Evolutionary conservation across 2,888 invertebrate genomes (phyloP), one percentile per base, ranked within the genome.

Genomic region (Torymus tubicola): DNA sequence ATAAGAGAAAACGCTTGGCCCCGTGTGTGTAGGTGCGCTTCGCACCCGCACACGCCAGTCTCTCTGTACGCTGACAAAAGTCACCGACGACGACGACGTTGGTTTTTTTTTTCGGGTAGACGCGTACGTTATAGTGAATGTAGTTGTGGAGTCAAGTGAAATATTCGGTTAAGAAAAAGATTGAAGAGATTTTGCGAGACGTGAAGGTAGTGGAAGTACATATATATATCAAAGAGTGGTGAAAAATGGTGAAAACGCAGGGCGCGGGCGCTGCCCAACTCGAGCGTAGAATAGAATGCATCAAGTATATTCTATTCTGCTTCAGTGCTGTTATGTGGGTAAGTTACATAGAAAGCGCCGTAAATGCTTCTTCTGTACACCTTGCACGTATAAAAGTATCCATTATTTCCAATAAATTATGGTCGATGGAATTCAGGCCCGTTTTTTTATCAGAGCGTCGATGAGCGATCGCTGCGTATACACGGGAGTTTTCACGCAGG

Each of bases 241-340:
- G 12, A 16, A 90, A 89, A 89, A 87, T 84, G 69, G 83, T 81
- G 60, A 87, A 87, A 72, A 83, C 80, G 55, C 85, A 92, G 81
- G 93, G 93, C 77, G 91, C 92, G 78, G 92, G 92, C 2, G 92
- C 92, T 50, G 92, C 93, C 69, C 94, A 94, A 87, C 91, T 96
- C 87, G 96, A 96, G 89, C 94, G 94, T 84, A 94, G 95, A 88
- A 96, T 96, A 86, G 94, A 94, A 83, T 94, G 95, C 88, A 93
- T 96, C 83, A 96, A 96, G 91, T 96, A 96, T 91, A 95, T 95
- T 67, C 91, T 97, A 83, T 95, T 96, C 87, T 96, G 95, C 88
- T 94, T 96, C 91, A 96, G 96, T 89, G 93, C 96, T 72, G 93
- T 96, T 72, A 91, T 95, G 86, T 96, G 95, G 95, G 96, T 96